phyloP scores from a whole-genome alignment of 1,140 invertebrate genomes.

The Oryzaephilus surinamensis region DNA sequence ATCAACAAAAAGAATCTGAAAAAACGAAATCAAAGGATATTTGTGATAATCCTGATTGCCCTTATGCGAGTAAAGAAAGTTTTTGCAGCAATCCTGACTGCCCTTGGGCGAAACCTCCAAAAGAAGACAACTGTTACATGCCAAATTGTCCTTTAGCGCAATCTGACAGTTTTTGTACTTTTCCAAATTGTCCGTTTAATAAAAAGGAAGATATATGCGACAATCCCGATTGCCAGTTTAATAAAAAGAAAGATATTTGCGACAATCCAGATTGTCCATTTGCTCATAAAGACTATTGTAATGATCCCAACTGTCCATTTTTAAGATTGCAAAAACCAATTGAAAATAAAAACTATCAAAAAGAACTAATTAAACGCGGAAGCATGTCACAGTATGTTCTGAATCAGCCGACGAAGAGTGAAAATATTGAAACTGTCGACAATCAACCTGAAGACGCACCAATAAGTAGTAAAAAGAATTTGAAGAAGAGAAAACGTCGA shows the following conservation, averaged over 20 bases:
- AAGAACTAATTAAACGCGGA: neutral
- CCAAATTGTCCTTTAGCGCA: no score
- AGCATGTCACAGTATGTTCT: no score
- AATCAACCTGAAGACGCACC: neutral
- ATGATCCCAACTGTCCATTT: slow-evolving; percentile 4
- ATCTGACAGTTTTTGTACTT: no score
- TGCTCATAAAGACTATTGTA: slow-evolving; percentile 3
- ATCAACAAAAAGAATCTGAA: neutral
- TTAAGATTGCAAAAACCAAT: neutral
- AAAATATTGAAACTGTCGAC: neutral
- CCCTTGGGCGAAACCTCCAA: no score
- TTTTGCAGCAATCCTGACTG: no score
- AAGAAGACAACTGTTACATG: no score
- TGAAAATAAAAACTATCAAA: neutral
- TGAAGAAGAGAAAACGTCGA: slow-evolving; percentile 13
- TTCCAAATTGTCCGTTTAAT: no score
- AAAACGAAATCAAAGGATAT: no score
- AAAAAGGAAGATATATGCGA: slow-evolving; percentile 10
- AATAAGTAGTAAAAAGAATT: slow-evolving; percentile 7
- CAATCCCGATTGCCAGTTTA: slow-evolving; percentile 22
- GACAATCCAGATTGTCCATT: slow-evolving; percentile 24
- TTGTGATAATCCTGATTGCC: slow-evolving; percentile 20
- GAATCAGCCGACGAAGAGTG: neutral
- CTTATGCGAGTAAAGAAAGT: slow-evolving; percentile 5
- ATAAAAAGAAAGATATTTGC: slow-evolving; percentile 10